A percentile compares a stretch with the other conserved stretches of the same genome.
These are phyloP conservation scores for Dilophus febrilis DNA, from an alignment of 2,888 invertebrate genomes.

Conservation along the genomic window DNA sequence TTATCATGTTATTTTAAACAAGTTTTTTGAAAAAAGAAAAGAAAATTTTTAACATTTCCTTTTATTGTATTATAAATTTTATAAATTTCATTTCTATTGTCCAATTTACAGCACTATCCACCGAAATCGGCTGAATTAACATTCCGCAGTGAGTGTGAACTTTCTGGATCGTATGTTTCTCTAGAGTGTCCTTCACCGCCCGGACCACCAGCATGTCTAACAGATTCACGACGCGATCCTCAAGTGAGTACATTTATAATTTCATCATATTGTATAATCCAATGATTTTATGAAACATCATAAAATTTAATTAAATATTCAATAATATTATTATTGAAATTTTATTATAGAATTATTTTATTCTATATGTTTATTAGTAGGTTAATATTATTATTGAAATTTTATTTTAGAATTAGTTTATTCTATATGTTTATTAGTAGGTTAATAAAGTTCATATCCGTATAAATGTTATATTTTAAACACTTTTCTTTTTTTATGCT, in stretches of 20 bases:
- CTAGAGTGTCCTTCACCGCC: conserved; percentile 22
- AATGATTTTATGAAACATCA: too few species aligned
- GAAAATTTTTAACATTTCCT: too few species aligned
- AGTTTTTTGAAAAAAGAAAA: not conserved
- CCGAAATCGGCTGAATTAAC: conserved; percentile 15
- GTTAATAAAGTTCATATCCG: too few species aligned
- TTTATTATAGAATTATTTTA: too few species aligned
- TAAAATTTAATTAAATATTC: too few species aligned
- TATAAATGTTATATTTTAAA: too few species aligned
- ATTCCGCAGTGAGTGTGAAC: conserved; percentile 19
- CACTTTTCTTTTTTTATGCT: too few species aligned
- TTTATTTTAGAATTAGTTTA: too few species aligned
- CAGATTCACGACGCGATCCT: conserved; percentile 20
- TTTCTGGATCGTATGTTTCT: conserved; percentile 21
- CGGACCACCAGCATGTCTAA: conserved; percentile 19
- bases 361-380: too few species aligned
- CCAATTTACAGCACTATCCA: conserved; percentile 18
- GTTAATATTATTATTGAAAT: not conserved
- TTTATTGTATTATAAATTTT: not conserved
- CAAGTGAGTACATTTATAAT: conserved; percentile 15
- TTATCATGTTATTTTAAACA: not conserved
- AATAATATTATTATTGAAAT: too few species aligned
- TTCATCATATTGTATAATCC: too few species aligned
- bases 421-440: too few species aligned
- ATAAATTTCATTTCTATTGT: conserved; percentile 5